Evolutionary conservation across 2,888 invertebrate species (phyloP).

Genomic region (Rhamphomyia laevipes): DNA sequence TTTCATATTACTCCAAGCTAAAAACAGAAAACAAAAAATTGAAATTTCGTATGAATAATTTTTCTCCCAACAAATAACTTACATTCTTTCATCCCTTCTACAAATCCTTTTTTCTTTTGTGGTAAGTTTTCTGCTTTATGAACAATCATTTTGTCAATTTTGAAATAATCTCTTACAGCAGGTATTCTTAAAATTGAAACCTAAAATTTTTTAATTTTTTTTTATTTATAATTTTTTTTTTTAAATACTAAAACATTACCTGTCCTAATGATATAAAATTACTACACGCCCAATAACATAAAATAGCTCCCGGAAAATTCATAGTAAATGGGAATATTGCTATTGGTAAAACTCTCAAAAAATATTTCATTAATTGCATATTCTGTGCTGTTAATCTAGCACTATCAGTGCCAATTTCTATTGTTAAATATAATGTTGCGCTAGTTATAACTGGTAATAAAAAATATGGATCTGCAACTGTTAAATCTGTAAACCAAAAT

Average conservation of each 20-base stretch:
- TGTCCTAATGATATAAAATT: constrained; percentile 77
- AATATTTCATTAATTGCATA: constrained; percentile 59
- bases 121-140: constrained; percentile 48
- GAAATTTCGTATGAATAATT: background rate
- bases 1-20: constrained; percentile 74
- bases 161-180: constrained; percentile 58
- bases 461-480: constrained; percentile 80
- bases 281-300: constrained; percentile 81
- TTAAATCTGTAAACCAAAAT: constrained; percentile 88
- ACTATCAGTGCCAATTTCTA: constrained; percentile 72
- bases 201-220: constrained; percentile 9
- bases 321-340: constrained; percentile 73
- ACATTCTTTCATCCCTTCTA: constrained; percentile 69
- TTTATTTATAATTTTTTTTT: background rate
- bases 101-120: constrained; percentile 63
- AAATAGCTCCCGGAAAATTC: constrained; percentile 77
- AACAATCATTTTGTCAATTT: constrained; percentile 53
- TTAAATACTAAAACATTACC: constrained; percentile 23
- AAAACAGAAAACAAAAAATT: constrained; percentile 17
- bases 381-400: constrained; percentile 54
- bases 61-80: constrained; percentile 36
- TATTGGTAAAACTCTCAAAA: constrained; percentile 64
- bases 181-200: constrained; percentile 66
- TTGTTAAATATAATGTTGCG: constrained; percentile 65
- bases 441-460: constrained; percentile 76